Evolutionary conservation across 2,888 invertebrate species (phyloP).

Genomic region (Adineta ricciae): DNA sequence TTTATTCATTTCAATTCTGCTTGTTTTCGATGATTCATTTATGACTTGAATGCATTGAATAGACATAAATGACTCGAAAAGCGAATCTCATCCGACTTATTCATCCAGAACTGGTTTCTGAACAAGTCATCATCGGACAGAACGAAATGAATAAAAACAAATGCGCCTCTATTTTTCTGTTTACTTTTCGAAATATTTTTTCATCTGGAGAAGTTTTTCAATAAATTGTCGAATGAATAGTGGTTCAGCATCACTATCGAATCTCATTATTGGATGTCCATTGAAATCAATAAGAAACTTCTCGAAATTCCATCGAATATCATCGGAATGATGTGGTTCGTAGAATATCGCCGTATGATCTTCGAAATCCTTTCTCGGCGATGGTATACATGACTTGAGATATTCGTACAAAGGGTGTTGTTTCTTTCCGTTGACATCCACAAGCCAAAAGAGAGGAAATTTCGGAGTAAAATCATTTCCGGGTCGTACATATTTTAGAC

Average conservation of each 20-base stretch:
- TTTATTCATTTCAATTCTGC: background rate
- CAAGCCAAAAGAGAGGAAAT: constrained; percentile 53
- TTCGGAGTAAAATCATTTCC: background rate
- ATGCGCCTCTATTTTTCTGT: background rate
- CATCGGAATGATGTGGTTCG: background rate
- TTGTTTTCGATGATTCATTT: background rate
- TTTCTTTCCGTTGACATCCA: constrained; percentile 63
- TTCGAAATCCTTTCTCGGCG: background rate
- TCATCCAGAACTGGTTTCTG: background rate
- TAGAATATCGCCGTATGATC: background rate
- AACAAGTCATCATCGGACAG: background rate
- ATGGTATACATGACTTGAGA: constrained; percentile 52
- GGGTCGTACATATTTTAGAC: background rate
- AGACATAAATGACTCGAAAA: background rate
- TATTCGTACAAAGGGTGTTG: constrained; percentile 62
- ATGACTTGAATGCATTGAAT: background rate
- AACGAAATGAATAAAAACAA: background rate
- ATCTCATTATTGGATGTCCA: constrained; percentile 30
- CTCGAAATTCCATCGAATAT: constrained; percentile 1
- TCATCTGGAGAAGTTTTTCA: constrained; percentile 10
- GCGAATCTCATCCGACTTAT: background rate
- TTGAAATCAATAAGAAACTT: constrained; percentile 29
- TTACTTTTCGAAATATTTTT: background rate
- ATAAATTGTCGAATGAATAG: constrained; percentile 27
- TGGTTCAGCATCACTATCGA: constrained; percentile 24